Base-by-base conservation (phyloP, 2,797 vertebrate species). In the Myoxocephalus aenaeus region DNA sequence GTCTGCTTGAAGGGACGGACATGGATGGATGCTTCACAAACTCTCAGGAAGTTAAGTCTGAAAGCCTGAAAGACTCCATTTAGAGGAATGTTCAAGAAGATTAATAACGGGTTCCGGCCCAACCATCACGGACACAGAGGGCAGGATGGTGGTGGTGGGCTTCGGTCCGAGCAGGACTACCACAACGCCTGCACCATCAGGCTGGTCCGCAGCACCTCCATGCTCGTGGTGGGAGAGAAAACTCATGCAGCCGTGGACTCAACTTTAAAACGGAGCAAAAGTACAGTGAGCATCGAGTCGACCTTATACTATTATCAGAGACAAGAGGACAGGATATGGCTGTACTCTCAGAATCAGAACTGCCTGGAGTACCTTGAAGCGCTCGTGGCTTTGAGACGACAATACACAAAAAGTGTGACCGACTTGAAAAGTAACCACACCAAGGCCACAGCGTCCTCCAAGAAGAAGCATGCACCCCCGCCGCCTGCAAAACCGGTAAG, bases 281-380 rank as follows among this genome's bases (percentile, higher is more conserved):
- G 98, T 83, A 95, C 96, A 2, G 90, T 92, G 77, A 97, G 96
- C 82, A 90, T 98, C 0, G 95, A 97, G 89, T 95, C 94, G 0
- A 91, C 93, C 9, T 80, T 96, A 75, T 96, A 93, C 85, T 95
- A 94, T 74, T 96, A 96, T 73, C 93, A 95, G 85, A 96, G 94
- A 77, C 96, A 96, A 15, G 98, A 98, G 80, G 97, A 99, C 87
- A 88, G 92, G 36, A 94, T 97, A 2, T 99, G 97, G 98, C 93
- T 97, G 83, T 96, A 95, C 84, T 95, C 96, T 1, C 97, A 97
- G 90, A 96, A 97, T 64, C 97, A 97, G 86, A 96, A 98, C 90
- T 99, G 97, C 64, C 87, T 99, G 63, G 96, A 97, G 83, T 99
- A 99, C 81, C 89, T 99, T 68, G 97, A 98, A 85, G 98, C 98